Conservation (phyloP, 2,888 invertebrate genomes). For the Podotricha telesiphe region DNA sequence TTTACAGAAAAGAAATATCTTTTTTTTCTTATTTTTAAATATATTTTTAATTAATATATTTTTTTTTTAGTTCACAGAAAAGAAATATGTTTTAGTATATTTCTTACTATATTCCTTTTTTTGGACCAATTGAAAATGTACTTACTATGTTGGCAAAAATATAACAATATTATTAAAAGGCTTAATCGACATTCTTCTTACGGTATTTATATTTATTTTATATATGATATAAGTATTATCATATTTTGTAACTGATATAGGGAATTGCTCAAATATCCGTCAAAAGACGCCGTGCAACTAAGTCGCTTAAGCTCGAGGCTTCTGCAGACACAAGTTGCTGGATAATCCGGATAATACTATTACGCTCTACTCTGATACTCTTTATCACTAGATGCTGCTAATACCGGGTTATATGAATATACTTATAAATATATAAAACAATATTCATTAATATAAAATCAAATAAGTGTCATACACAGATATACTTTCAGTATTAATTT, state of each 20-base stretch:
- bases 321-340: constrained; percentile 56
- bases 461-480: neutral
- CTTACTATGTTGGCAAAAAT: too few species aligned
- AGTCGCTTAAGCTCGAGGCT: constrained; percentile 37
- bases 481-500: neutral
- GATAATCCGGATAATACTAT: constrained; percentile 71
- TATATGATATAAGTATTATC: neutral
- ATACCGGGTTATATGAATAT: constrained; percentile 24
- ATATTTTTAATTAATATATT: too few species aligned
- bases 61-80: too few species aligned
- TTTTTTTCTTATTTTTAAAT: too few species aligned
- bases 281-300: constrained; percentile 29
- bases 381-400: constrained; percentile 35
- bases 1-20: too few species aligned
- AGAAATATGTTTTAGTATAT: too few species aligned
- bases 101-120: too few species aligned
- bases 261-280: constrained; percentile 22
- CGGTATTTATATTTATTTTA: too few species aligned
- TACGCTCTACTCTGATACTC: constrained; percentile 54
- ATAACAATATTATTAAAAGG: too few species aligned
- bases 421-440: constrained; percentile 1
- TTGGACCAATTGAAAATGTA: too few species aligned
- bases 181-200: too few species aligned
- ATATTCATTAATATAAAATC: neutral
- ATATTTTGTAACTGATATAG: constrained; percentile 10